Conservation (phyloP, 2,888 invertebrate species). For the Polydrusus tereticollis region DNA sequence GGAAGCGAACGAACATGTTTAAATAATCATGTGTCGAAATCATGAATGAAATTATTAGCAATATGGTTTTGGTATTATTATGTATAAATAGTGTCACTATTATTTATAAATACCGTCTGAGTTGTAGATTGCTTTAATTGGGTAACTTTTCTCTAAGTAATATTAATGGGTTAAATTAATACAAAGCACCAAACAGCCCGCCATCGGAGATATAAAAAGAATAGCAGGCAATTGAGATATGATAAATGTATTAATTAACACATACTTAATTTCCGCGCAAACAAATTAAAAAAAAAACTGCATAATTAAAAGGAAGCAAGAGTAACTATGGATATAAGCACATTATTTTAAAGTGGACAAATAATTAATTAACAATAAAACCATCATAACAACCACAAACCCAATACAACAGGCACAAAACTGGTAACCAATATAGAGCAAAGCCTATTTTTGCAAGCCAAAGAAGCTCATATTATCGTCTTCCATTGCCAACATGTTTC, state of each 20-base stretch:
- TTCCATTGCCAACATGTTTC: no score
- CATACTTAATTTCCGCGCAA: not conserved
- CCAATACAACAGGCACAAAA: no score
- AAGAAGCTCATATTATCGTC: no score
- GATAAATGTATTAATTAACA: not conserved
- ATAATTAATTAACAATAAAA: no score
- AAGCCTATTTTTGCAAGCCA: no score
- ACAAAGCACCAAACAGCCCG: not conserved
- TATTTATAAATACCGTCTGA: constrained; percentile 5
- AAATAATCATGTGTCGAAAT: constrained; percentile 44
- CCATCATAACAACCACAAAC: no score
- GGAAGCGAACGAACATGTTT: constrained; percentile 31
- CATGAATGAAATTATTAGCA: constrained; percentile 46
- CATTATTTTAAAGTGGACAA: no score
- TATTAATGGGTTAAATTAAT: not conserved
- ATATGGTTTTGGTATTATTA: constrained; percentile 42
- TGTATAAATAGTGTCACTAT: constrained; percentile 41
- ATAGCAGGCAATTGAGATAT: no score
- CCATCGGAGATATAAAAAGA: not conserved
- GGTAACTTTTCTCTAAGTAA: not conserved
- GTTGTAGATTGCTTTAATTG: not conserved
- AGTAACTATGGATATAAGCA: no score
- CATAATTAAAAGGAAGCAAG: no score
- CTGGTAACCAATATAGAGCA: no score
- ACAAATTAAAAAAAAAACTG: no score